These are phyloP conservation scores for Pollachius pollachius DNA, from an alignment of 2,113 vertebrate species.

Conservation along the genomic window DNA sequence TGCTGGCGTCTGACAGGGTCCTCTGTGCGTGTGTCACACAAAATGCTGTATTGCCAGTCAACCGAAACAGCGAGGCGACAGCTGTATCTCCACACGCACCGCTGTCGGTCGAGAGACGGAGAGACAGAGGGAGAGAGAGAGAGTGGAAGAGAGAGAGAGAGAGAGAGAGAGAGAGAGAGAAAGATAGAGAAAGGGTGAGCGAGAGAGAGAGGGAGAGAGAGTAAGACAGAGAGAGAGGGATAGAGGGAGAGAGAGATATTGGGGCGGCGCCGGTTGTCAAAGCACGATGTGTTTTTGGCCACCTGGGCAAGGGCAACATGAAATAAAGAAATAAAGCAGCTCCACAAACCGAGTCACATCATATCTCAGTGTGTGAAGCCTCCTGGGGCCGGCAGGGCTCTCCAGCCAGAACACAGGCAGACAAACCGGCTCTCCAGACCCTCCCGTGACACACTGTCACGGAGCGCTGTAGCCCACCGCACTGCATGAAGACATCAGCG, in stretches of 20 bases:
- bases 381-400: conserved; percentile 38
- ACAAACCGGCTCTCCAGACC: conserved; percentile 55
- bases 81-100: conserved; percentile 38
- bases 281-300: too few relatives aligned
- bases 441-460: conserved; percentile 59
- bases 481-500: too few relatives aligned
- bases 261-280: background rate
- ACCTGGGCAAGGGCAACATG: background rate
- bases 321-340: background rate
- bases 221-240: too few relatives aligned
- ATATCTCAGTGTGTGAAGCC: conserved; percentile 52
- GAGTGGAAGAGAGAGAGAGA: too few relatives aligned
- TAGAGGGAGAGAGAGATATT: too few relatives aligned
- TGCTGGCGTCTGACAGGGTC: conserved; percentile 47
- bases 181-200: too few relatives aligned
- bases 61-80: conserved; percentile 64
- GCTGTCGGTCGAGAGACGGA: conserved; percentile 36
- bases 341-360: conserved; percentile 59
- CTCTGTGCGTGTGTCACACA: conserved; percentile 52
- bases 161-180: too few relatives aligned
- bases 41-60: conserved; percentile 59
- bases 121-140: conserved; percentile 6
- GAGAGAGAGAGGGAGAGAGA: too few relatives aligned
- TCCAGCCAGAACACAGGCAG: conserved; percentile 52
- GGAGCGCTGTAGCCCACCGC: conserved; percentile 44